A percentile compares a stretch with the other conserved stretches of the same genome.
phyloP scores from a whole-genome alignment of 2,113 vertebrate species.

The Peromyscus californicus region DNA sequence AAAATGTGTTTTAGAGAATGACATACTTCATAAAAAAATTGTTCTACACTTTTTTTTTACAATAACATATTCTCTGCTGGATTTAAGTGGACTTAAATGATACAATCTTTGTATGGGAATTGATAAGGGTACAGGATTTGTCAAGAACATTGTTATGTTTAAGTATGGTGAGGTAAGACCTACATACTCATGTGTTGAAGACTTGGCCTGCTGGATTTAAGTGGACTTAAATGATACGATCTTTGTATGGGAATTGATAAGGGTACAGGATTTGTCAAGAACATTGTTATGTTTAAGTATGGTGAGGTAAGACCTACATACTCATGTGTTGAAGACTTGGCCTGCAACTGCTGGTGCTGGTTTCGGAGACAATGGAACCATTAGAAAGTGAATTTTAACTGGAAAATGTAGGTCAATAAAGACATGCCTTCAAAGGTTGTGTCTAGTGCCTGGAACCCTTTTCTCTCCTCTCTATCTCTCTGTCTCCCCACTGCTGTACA shows the following conservation, averaged over 20 bases:
- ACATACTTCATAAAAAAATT: conserved; percentile 30
- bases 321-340: background rate
- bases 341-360: background rate
- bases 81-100: conserved; percentile 17
- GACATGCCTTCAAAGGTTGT: background rate
- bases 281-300: background rate
- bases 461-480: background rate
- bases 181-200: background rate
- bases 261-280: background rate
- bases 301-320: background rate
- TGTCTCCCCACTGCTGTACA: background rate
- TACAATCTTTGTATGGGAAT: background rate
- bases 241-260: background rate
- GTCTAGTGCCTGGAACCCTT: background rate
- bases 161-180: background rate
- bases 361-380: background rate
- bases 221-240: background rate
- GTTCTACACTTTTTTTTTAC: background rate
- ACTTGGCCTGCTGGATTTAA: background rate
- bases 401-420: background rate
- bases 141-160: background rate
- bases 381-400: background rate
- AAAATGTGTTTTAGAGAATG: background rate
- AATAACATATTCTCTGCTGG: background rate
- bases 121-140: background rate